A percentile compares a stretch with the other conserved stretches of the same genome.
Evolutionary conservation across 2,888 invertebrate species (phyloP).

Genomic region (Alcis repandata): DNA sequence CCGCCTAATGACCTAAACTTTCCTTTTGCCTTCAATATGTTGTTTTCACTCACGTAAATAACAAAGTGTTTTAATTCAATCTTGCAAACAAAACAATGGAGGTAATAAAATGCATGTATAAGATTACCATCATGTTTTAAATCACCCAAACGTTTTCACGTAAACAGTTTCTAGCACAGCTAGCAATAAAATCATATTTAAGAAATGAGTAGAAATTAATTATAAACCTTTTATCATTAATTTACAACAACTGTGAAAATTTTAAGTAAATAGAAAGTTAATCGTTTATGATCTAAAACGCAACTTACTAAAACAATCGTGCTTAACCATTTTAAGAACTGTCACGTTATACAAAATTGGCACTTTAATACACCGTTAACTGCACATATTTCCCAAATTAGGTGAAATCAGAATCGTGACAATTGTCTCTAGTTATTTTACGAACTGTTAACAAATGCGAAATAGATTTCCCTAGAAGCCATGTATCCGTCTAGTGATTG

Average conservation of each 20-base stretch:
- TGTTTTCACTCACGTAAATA: conserved; percentile 18
- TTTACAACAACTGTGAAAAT: conserved; percentile 30
- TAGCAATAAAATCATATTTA: too few species aligned
- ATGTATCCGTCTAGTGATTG: conserved; percentile 58
- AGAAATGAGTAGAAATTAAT: neutral
- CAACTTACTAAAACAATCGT: conserved; percentile 49
- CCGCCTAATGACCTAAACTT: conserved; percentile 23
- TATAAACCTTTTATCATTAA: neutral
- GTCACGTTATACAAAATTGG: conserved; percentile 49
- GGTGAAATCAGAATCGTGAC: conserved; percentile 47
- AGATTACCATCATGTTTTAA: conserved; percentile 8
- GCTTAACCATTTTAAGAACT: conserved; percentile 47
- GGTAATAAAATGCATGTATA: conserved; percentile 6
- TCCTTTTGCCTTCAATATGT: conserved; percentile 14
- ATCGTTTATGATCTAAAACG: conserved; percentile 43
- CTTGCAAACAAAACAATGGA: conserved; percentile 19
- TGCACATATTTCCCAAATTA: conserved; percentile 46
- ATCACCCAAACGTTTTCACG: neutral
- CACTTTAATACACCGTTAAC: conserved; percentile 47
- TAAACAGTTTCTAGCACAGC: neutral
- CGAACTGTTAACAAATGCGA: conserved; percentile 19
- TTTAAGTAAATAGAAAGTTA: conserved; percentile 45
- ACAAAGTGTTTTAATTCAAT: conserved; percentile 21
- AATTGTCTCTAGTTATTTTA: conserved; percentile 31
- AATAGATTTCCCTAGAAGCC: conserved; percentile 39